These are phyloP conservation scores for Asarcornis scutulata DNA, from an alignment of 2,113 vertebrate species.

Conservation along the genomic window DNA sequence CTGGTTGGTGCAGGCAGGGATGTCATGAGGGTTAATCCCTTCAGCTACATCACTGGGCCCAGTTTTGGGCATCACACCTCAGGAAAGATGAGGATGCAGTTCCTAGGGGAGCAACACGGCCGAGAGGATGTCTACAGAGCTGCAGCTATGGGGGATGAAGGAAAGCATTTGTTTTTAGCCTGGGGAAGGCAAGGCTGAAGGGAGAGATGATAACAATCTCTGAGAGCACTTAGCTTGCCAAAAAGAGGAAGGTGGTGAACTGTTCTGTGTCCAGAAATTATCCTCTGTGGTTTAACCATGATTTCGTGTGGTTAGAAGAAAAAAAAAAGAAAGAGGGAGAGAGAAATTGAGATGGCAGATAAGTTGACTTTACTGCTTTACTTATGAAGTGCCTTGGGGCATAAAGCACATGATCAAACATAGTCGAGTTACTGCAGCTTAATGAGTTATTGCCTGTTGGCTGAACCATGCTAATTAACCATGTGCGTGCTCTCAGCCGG, in stretches of 20 bases:
- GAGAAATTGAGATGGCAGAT: conserved; percentile 59
- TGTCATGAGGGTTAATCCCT: not conserved
- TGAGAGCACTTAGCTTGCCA: not conserved
- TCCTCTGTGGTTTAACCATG: conserved; percentile 42
- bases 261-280: conserved; percentile 60
- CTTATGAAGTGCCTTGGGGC: conserved; percentile 51
- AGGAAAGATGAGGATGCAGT: accelerated
- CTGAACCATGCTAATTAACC: conserved; percentile 63
- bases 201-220: not conserved
- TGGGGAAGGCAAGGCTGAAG: not conserved
- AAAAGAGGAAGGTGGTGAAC: conserved; percentile 60
- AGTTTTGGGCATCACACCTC: not conserved
- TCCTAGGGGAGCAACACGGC: not conserved
- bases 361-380: conserved; percentile 58
- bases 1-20: not conserved
- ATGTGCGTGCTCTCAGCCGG: conserved; percentile 28
- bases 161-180: not conserved
- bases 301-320: conserved; percentile 56
- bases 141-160: not conserved
- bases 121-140: not conserved
- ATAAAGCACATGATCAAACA: conserved; percentile 66
- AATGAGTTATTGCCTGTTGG: conserved; percentile 70
- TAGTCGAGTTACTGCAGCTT: conserved; percentile 49
- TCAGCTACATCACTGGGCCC: not conserved
- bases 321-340: not conserved